Conservation (phyloP, 2,113 vertebrate species). For the Phaetusa simplex region DNA sequence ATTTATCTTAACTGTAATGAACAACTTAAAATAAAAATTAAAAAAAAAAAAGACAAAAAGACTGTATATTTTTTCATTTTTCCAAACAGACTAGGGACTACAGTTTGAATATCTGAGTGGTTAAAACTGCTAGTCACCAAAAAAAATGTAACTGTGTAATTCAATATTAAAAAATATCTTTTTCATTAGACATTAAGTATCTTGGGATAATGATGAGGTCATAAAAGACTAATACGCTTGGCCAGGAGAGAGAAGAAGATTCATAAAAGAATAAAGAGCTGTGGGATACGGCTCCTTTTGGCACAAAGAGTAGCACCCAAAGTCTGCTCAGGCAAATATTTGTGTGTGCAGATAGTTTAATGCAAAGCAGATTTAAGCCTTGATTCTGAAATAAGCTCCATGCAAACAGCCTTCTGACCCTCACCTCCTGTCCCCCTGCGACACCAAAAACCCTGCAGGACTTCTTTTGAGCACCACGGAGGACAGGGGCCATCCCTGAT, state of each 20-base stretch:
- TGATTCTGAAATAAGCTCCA: not conserved
- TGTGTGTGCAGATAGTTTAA: not conserved
- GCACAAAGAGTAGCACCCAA: not conserved
- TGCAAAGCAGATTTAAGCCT: not conserved
- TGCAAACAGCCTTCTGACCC: not conserved
- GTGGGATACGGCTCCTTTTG: not conserved
- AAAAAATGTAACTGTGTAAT: not conserved
- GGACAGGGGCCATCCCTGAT: not conserved
- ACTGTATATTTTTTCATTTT: not conserved
- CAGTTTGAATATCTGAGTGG: not conserved
- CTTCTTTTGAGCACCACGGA: not conserved
- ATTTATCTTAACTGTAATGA: not conserved
- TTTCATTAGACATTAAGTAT: not conserved
- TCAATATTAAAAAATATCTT: not conserved
- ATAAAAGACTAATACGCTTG: conserved; percentile 3
- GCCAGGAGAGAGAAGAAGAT: not conserved
- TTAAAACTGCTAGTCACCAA: not conserved
- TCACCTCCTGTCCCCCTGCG: not conserved
- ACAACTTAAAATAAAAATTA: not conserved
- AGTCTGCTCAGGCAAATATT: not conserved
- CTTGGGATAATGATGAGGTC: not conserved
- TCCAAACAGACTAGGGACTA: not conserved
- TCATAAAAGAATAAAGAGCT: not conserved
- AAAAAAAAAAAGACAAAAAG: no score
- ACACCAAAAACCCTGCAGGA: not conserved